Conservation (phyloP, 1,140 invertebrate species). For the Nephotettix cincticeps region DNA sequence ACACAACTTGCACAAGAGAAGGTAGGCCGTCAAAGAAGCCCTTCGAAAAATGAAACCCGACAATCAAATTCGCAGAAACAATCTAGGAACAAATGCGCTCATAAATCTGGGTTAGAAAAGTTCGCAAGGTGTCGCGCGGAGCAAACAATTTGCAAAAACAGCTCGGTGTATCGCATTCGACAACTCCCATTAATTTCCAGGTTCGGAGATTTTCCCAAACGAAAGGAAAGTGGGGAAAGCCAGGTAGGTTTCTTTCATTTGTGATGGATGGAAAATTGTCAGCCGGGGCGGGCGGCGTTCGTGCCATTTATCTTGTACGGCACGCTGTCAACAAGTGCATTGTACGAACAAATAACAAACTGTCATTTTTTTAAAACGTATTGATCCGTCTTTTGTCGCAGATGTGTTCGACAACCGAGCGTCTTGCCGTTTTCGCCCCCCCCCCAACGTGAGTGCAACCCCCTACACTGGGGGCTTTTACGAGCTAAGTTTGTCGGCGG, state of each 20-base stretch:
- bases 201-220: background rate
- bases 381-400: slow-evolving; percentile 3
- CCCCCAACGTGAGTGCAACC: no score
- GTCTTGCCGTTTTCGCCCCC: background rate
- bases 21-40: no score
- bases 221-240: slow-evolving; percentile 11
- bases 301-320: background rate
- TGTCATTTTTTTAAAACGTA: slow-evolving; percentile 10
- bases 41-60: no score
- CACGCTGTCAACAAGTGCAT: background rate
- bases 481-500: background rate
- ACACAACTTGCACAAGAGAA: no score
- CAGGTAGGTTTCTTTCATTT: background rate
- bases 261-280: background rate
- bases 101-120: background rate
- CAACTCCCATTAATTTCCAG: background rate
- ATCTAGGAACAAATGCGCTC: background rate
- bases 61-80: no score
- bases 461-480: background rate
- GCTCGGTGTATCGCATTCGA: background rate
- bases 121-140: background rate
- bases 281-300: background rate
- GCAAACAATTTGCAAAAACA: slow-evolving; percentile 12
- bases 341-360: slow-evolving; percentile 10
- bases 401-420: background rate